Percentiles rank a stretch among this genome's conserved stretches.
These are phyloP conservation scores for Drosophila hamatofila DNA, from an alignment of 2,888 invertebrate species.

Conservation along the genomic window DNA sequence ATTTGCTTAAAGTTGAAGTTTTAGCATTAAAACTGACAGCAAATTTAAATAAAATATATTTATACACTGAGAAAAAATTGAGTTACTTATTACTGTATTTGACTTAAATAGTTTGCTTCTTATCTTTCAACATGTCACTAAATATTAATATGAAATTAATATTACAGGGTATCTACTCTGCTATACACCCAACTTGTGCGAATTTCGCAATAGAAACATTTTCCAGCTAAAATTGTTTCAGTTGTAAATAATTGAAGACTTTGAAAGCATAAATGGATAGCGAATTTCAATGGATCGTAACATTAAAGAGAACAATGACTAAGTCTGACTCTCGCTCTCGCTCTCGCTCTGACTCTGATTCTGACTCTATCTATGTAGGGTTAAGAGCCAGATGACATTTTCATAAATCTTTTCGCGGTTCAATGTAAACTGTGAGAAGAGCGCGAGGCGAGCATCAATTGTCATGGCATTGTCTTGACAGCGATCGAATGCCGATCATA, in stretches of 20 bases:
- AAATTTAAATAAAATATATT: no score
- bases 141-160: not conserved
- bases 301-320: slow-evolving; percentile 37
- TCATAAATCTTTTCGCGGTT: slow-evolving; percentile 54
- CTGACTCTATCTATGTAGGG: slow-evolving; percentile 20
- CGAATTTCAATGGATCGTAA: slow-evolving; percentile 49
- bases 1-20: no score
- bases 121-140: not conserved
- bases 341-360: not conserved
- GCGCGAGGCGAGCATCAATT: slow-evolving; percentile 45
- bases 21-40: no score
- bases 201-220: not conserved
- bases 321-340: not conserved
- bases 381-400: slow-evolving; percentile 44
- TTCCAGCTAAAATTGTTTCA: not conserved
- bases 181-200: not conserved
- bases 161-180: not conserved
- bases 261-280: slow-evolving; percentile 8
- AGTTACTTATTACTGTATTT: no score
- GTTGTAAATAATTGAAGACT: slow-evolving; percentile 6
- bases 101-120: no score
- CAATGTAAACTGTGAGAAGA: slow-evolving; percentile 28
- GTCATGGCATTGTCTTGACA: slow-evolving; percentile 45
- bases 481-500: slow-evolving; percentile 45
- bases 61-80: no score